Evolutionary conservation across 1,140 invertebrate species (phyloP).

Genomic region (Vollenhovia emeryi): DNA sequence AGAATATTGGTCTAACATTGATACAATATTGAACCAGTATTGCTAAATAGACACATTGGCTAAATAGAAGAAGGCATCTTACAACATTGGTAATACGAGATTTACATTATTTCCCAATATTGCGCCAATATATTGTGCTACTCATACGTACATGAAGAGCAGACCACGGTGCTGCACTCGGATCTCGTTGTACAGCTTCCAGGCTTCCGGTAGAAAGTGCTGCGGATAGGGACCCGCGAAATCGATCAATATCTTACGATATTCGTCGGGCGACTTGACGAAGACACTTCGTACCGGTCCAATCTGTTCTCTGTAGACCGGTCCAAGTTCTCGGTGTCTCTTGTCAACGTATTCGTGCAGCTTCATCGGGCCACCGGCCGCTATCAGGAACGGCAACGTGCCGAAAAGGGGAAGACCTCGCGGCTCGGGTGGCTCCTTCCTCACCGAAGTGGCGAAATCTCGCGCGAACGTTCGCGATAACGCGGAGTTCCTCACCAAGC

Average conservation of each 20-base stretch:
- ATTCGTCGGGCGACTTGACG: slow-evolving; percentile 89
- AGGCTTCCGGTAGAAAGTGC: slow-evolving; percentile 93
- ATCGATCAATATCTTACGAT: slow-evolving; percentile 89
- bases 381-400: slow-evolving; percentile 78
- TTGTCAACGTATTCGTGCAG: slow-evolving; percentile 91
- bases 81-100: too few species aligned
- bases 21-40: too few species aligned
- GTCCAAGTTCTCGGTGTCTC: slow-evolving; percentile 90
- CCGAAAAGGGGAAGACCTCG: slow-evolving; percentile 81
- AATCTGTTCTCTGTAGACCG: slow-evolving; percentile 90
- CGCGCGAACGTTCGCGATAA: background rate
- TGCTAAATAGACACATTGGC: too few species aligned
- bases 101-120: too few species aligned
- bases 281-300: slow-evolving; percentile 90
- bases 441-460: background rate
- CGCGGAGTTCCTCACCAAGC: background rate
- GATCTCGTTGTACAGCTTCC: slow-evolving; percentile 92
- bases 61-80: too few species aligned
- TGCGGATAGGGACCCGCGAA: slow-evolving; percentile 92
- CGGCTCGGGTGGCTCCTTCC: slow-evolving; percentile 78
- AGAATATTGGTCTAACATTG: too few species aligned
- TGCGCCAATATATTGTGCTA: too few species aligned
- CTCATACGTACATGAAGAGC: slow-evolving; percentile 94
- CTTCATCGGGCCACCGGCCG: slow-evolving; percentile 78
- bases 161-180: slow-evolving; percentile 91